Evolutionary conservation across 1,140 invertebrate species (phyloP).

Genomic region (Bicyclus anynana): DNA sequence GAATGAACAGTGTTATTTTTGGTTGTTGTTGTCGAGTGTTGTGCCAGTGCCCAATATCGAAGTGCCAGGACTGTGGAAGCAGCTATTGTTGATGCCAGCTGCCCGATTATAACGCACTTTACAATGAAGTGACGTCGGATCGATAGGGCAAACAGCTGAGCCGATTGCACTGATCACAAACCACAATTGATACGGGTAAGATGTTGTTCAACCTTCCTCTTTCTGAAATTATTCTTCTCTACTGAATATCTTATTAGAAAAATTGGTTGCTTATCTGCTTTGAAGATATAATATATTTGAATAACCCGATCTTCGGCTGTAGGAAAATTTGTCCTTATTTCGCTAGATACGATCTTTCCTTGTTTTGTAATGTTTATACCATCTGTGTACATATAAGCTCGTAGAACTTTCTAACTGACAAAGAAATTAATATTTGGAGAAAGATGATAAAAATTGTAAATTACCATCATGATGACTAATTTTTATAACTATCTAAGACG

Average conservation of each 20-base stretch:
- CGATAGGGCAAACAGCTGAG: constrained; percentile 60
- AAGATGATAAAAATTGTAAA: too few relatives aligned
- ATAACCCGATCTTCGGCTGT: too few relatives aligned
- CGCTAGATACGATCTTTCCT: too few relatives aligned
- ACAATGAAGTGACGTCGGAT: constrained; percentile 45
- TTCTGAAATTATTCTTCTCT: not conserved
- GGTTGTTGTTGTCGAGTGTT: constrained; percentile 39
- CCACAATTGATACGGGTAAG: constrained; percentile 43
- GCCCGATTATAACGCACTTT: constrained; percentile 39
- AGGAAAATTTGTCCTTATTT: too few relatives aligned
- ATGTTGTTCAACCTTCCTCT: constrained; percentile 5
- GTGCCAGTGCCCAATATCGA: constrained; percentile 46
- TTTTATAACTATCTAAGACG: too few relatives aligned
- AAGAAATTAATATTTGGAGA: too few relatives aligned
- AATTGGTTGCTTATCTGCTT: too few relatives aligned
- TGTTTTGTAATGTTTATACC: too few relatives aligned
- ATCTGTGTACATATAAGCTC: too few relatives aligned
- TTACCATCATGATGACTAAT: too few relatives aligned
- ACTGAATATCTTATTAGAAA: not conserved
- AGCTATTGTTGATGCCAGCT: constrained; percentile 37
- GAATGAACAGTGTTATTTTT: constrained; percentile 55
- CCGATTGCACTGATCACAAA: constrained; percentile 42
- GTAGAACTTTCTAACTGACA: too few relatives aligned
- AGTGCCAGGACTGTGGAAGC: constrained; percentile 40
- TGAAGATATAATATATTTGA: too few relatives aligned